phyloP scores from a whole-genome alignment of 2,888 invertebrate species.

The Himalopsyche kuldschensis region DNA sequence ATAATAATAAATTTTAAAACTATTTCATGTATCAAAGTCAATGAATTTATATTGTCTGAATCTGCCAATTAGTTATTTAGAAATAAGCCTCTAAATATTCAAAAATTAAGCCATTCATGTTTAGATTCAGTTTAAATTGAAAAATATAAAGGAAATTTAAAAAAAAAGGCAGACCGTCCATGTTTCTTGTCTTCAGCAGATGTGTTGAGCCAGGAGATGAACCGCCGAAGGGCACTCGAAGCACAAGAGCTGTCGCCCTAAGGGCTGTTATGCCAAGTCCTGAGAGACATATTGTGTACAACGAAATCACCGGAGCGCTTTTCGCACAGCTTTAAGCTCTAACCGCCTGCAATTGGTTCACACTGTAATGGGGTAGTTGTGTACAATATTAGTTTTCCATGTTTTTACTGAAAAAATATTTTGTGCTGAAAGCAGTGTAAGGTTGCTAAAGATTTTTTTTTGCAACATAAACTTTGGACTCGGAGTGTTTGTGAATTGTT shows the following conservation, averaged over 20 bases:
- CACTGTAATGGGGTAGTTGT: not conserved
- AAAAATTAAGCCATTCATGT: too few relatives aligned
- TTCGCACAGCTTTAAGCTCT: not conserved
- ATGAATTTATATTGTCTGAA: too few relatives aligned
- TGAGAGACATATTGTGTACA: conserved; percentile 6
- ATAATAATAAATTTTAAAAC: too few relatives aligned
- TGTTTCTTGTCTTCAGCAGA: conserved; percentile 13
- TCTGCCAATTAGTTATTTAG: too few relatives aligned
- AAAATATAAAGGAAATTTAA: not conserved
- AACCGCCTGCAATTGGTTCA: not conserved
- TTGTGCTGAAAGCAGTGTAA: too few relatives aligned
- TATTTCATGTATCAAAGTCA: too few relatives aligned
- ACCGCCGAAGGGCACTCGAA: conserved; percentile 3
- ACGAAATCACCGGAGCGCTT: not conserved
- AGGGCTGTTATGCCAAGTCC: conserved; percentile 4
- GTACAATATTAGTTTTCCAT: too few relatives aligned
- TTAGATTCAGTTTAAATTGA: not conserved
- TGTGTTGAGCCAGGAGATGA: conserved; percentile 5
- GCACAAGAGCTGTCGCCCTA: conserved; percentile 4
- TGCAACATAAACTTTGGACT: too few relatives aligned
- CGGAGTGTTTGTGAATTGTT: too few relatives aligned
- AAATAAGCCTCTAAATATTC: too few relatives aligned
- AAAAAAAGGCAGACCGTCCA: not conserved
- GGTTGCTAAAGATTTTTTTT: too few relatives aligned
- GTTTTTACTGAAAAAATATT: too few relatives aligned